Percentiles rank a stretch among this genome's conserved stretches.
phyloP scores from a whole-genome alignment of 2,888 invertebrate genomes.

The Metallyticus violacea region DNA sequence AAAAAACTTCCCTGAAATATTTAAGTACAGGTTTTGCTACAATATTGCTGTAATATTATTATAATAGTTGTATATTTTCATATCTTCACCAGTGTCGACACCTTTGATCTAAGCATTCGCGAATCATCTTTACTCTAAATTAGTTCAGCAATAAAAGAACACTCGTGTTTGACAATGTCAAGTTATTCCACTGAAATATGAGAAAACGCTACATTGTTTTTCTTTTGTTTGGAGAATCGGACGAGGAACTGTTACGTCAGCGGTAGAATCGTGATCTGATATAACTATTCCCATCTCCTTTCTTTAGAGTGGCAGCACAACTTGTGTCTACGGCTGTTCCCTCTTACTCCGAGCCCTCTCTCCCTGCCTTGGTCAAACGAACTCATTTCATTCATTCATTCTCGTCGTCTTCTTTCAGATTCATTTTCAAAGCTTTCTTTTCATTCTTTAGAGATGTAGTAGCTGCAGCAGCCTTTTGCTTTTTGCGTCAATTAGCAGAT shows the following conservation, averaged over 20 bases:
- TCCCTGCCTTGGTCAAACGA: background rate
- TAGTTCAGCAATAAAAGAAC: too few species aligned
- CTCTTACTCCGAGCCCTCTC: background rate
- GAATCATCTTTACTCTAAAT: too few species aligned
- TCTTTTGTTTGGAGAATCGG: too few species aligned
- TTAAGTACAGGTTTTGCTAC: too few species aligned
- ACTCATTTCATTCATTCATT: background rate
- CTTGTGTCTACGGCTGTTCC: background rate
- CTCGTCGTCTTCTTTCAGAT: background rate
- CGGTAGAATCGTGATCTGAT: background rate
- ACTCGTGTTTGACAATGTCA: too few species aligned
- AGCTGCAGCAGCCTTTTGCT: background rate
- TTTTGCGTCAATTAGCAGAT: background rate
- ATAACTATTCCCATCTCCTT: background rate
- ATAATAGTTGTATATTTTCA: too few species aligned
- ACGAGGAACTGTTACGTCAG: background rate
- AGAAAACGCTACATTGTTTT: too few species aligned
- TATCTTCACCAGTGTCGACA: too few species aligned
- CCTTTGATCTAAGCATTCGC: too few species aligned
- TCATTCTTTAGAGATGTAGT: background rate
- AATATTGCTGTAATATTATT: too few species aligned
- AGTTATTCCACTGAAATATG: too few species aligned
- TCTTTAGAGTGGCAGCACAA: background rate
- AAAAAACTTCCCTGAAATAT: too few species aligned
- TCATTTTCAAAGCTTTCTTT: background rate